Evolutionary conservation across 2,888 invertebrate genomes (phyloP).

Genomic region (Griposia aprilina): DNA sequence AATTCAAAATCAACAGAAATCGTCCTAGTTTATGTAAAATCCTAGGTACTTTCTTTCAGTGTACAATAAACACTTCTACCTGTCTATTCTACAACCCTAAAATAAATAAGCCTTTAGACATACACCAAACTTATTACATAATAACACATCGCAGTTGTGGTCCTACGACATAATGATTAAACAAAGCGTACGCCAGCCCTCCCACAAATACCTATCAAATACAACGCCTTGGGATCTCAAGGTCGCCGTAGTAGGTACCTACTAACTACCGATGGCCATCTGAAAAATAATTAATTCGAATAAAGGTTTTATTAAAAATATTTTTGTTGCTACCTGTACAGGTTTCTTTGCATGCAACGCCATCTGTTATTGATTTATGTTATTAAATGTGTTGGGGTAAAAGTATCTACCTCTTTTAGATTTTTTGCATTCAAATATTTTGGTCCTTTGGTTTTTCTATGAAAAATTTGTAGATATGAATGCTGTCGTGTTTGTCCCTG

Average conservation of each 20-base stretch:
- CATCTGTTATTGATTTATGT: constrained; percentile 65
- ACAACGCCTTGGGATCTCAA: constrained; percentile 69
- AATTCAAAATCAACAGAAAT: neutral
- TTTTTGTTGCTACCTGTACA: constrained; percentile 29
- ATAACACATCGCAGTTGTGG: neutral
- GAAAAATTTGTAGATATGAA: neutral
- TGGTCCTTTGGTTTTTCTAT: no score
- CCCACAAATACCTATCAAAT: constrained; percentile 51
- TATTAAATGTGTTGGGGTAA: neutral
- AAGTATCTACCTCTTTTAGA: neutral
- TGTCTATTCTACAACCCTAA: neutral
- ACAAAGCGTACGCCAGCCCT: constrained; percentile 35
- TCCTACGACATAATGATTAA: constrained; percentile 14
- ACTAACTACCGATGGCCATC: constrained; percentile 70
- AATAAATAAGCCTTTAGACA: neutral
- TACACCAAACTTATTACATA: constrained; percentile 7
- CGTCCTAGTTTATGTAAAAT: neutral
- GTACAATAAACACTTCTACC: neutral
- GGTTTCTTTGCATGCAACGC: constrained; percentile 59
- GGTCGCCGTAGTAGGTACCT: constrained; percentile 69
- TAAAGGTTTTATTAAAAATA: constrained; percentile 60
- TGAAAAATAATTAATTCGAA: constrained; percentile 78
- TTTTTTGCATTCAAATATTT: neutral
- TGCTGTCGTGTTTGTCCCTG: neutral
- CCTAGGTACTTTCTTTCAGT: neutral